Evolutionary conservation across 2,888 invertebrate species (phyloP).

Genomic region (Drosophila rubida): DNA sequence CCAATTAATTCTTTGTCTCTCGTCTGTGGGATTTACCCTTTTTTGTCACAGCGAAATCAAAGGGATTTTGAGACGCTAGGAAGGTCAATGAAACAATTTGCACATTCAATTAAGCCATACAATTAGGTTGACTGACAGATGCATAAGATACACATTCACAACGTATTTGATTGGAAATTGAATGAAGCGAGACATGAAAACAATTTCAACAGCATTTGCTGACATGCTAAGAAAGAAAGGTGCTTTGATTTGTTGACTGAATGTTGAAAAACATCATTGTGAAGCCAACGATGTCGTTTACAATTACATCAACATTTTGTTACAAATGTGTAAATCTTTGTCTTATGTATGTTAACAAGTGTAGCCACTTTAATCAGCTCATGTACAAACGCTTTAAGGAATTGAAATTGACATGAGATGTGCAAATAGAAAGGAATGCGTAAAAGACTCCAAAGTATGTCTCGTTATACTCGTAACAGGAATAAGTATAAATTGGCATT

Average conservation of each 20-base stretch:
- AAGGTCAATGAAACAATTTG: slow-evolving; percentile 18
- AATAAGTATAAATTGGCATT: background rate
- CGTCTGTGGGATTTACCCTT: slow-evolving; percentile 25
- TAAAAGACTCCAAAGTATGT: background rate
- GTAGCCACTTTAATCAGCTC: slow-evolving; percentile 14
- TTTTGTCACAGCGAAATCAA: slow-evolving; percentile 22
- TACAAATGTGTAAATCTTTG: slow-evolving; percentile 1
- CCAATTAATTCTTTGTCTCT: slow-evolving; percentile 45
- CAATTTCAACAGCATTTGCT: slow-evolving; percentile 24
- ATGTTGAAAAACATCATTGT: slow-evolving; percentile 14
- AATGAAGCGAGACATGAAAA: slow-evolving; percentile 45
- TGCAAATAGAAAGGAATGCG: background rate
- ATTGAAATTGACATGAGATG: background rate
- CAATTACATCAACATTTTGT: slow-evolving; percentile 3
- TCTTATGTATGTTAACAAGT: background rate
- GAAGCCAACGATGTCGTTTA: slow-evolving; percentile 5
- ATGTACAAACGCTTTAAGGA: background rate
- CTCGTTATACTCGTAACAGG: no score
- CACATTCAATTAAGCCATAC: slow-evolving; percentile 32
- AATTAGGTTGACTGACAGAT: slow-evolving; percentile 18
- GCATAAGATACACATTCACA: background rate
- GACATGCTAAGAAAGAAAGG: slow-evolving; percentile 7
- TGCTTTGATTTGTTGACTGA: slow-evolving; percentile 9
- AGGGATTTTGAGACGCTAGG: background rate
- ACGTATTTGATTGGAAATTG: slow-evolving; percentile 20